Base-by-base conservation (phyloP, 2,797 vertebrate species). In the Phrynocephalus vlangalii region DNA sequence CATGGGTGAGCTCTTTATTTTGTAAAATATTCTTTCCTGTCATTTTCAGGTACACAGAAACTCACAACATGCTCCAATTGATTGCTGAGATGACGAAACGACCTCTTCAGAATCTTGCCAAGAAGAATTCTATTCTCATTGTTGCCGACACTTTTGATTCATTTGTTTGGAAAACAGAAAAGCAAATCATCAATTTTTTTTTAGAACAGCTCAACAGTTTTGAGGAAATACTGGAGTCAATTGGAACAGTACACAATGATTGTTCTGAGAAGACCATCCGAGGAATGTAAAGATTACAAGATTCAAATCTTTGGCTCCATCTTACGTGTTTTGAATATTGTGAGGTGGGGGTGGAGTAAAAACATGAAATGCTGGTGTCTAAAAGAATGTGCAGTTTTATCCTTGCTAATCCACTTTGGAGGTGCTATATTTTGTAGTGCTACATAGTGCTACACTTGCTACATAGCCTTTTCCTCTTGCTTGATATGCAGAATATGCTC, bases 241-340 rank as follows among this genome's bases (percentile, higher is more conserved):
- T 50, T 84, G 30, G 18, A 50, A 60, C 20, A 28, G 7, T 67
- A 48, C 1, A 60, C n/a, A 28, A 6, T 52, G 24, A 60, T n/a
- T 3, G 44, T 72, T 60, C 3, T 33, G 60, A 30, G 18, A 56
- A 82, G 38, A 48, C 24, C 70, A 15, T 26, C 33, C 5, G 38
- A 44, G 70, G 50, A 60, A 70, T 78, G 33, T 33, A 33, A 56
- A 56, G 15, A 26, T 73, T 9, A 24, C 60, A 81, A 22, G 6
- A 70, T 72, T 79, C 60, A n/a, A 98, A 90, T 99, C 98, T 22
- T 97, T 97, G 0, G 97, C 3, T 98, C 98, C 26, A 97, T 96
- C 92, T 95, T 98, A 98, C 88, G 99, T 99, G 91, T 98, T 99
- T 96, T 99, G 98, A 94, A 99, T 99, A 95, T 99, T 98, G 98